A percentile compares a stretch with the other conserved stretches of the same genome.
Evolutionary conservation across 2,888 invertebrate genomes (phyloP).

Genomic region (Agonopterix heracliana): DNA sequence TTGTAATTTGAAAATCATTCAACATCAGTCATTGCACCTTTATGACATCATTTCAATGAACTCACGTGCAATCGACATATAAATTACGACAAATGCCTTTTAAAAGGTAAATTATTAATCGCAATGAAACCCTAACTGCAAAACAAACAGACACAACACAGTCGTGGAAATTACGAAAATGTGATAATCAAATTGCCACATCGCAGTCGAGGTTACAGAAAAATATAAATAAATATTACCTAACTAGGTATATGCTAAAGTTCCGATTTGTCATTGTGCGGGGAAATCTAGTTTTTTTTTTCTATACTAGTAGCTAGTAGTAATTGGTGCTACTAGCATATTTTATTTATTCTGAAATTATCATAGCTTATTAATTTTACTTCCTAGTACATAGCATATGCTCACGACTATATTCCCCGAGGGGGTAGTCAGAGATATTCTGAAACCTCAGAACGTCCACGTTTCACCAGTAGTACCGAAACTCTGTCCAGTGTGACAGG

Average conservation of each 20-base stretch:
- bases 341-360: too few relatives aligned
- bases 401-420: too few relatives aligned
- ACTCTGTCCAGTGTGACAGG: too few relatives aligned
- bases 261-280: conserved; percentile 38
- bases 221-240: conserved; percentile 48
- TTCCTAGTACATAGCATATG: too few relatives aligned
- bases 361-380: too few relatives aligned
- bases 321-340: too few relatives aligned
- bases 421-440: too few relatives aligned
- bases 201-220: conserved; percentile 41
- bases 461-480: too few relatives aligned
- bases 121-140: conserved; percentile 13
- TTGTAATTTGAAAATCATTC: too few relatives aligned
- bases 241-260: conserved; percentile 22
- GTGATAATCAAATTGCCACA: conserved; percentile 59
- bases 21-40: neutral
- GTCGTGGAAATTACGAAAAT: conserved; percentile 33
- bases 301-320: neutral
- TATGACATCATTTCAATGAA: neutral
- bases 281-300: conserved; percentile 1
- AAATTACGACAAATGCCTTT: neutral
- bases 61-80: neutral
- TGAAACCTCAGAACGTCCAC: too few relatives aligned
- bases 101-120: neutral
- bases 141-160: conserved; percentile 19